These are phyloP conservation scores for Serripes groenlandicus DNA, from an alignment of 2,888 invertebrate species.

Conservation along the genomic window DNA sequence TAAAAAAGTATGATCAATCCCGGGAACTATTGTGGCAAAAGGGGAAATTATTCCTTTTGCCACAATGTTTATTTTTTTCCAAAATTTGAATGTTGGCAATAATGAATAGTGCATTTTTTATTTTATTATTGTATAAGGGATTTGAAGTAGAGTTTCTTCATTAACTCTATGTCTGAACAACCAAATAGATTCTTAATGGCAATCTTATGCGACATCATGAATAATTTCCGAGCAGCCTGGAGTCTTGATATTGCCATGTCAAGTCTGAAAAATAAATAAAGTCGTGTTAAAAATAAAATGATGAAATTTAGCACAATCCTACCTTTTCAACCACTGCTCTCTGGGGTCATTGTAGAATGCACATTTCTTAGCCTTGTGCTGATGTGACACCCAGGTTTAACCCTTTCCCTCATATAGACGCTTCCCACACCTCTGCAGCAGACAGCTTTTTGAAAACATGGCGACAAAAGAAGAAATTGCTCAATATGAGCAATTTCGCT, in stretches of 20 bases:
- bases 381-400: no score
- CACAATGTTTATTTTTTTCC: neutral
- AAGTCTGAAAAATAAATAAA: constrained; percentile 14
- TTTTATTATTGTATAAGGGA: constrained; percentile 18
- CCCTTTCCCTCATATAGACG: no score
- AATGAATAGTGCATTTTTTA: neutral
- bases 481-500: neutral
- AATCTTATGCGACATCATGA: neutral
- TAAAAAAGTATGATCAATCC: no score
- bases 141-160: constrained; percentile 23
- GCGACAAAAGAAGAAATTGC: no score
- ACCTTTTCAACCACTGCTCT: no score
- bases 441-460: no score
- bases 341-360: no score
- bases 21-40: neutral
- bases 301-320: no score
- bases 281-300: no score
- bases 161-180: neutral
- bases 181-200: constrained; percentile 1
- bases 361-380: no score
- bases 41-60: neutral
- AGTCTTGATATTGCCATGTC: constrained; percentile 22
- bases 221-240: constrained; percentile 13
- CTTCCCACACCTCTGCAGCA: no score
- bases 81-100: neutral